phyloP scores from a whole-genome alignment of 2,888 invertebrate genomes.

The Ischnus inquisitorius region DNA sequence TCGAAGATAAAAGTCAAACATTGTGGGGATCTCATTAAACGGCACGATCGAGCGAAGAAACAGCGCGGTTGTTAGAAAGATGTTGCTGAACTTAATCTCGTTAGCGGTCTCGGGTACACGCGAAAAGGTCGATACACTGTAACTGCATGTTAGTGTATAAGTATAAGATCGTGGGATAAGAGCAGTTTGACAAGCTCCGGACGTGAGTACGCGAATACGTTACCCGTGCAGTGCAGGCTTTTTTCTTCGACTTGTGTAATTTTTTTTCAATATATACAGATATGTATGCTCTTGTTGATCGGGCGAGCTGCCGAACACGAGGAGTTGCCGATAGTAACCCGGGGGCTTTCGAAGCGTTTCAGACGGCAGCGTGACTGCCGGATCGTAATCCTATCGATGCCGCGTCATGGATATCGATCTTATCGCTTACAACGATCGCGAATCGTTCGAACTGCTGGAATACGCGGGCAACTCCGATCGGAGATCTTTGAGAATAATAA shows the following conservation, averaged over 20 bases:
- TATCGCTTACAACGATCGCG: conserved; percentile 11
- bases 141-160: neutral
- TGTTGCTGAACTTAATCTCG: neutral
- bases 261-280: neutral
- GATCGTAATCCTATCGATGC: conserved; percentile 22
- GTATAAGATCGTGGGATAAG: conserved; percentile 6
- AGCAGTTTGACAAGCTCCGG: conserved; percentile 7
- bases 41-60: neutral
- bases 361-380: conserved; percentile 1
- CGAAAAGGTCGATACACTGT: conserved; percentile 1
- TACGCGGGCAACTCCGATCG: neutral
- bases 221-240: neutral
- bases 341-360: neutral
- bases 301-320: neutral
- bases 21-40: neutral
- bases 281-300: neutral
- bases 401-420: conserved; percentile 9
- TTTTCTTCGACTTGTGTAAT: neutral
- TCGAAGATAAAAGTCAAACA: neutral
- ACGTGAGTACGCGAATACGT: conserved; percentile 6
- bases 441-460: conserved; percentile 9
- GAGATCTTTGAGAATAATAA: neutral
- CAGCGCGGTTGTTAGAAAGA: neutral
- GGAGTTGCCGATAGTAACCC: conserved; percentile 1
- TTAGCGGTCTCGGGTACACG: neutral